Evolutionary conservation across 2,797 vertebrate genomes (phyloP).

Genomic region (Hoplostethus atlanticus): DNA sequence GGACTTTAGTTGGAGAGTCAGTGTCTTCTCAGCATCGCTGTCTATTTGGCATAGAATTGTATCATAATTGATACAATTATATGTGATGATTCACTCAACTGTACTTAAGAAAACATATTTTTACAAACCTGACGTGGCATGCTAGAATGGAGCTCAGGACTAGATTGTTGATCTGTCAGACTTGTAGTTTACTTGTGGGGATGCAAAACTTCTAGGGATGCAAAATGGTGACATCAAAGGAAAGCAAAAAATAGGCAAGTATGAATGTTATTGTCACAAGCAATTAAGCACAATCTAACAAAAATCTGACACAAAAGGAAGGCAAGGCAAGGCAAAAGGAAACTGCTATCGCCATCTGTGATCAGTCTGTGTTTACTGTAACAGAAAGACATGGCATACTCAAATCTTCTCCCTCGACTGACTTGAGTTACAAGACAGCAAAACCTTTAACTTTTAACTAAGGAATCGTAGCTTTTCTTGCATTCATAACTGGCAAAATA

Average conservation of each 20-base stretch:
- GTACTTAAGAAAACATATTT: too few species aligned
- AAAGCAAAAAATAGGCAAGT: neutral
- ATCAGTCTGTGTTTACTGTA: conserved; percentile 46
- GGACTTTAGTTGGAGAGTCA: neutral
- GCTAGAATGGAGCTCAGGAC: too few species aligned
- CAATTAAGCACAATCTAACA: conserved; percentile 1
- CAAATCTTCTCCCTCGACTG: neutral
- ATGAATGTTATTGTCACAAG: conserved; percentile 3
- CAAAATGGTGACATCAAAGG: neutral
- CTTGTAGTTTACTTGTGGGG: too few species aligned
- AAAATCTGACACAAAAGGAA: conserved; percentile 14
- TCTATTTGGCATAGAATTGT: neutral
- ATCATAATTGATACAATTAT: too few species aligned
- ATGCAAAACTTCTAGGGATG: neutral
- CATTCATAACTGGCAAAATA: neutral
- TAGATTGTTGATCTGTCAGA: too few species aligned
- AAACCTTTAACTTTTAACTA: neutral
- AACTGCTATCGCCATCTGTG: conserved; percentile 21
- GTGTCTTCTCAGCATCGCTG: neutral
- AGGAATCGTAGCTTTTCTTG: neutral
- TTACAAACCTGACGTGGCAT: neutral
- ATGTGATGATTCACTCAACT: too few species aligned
- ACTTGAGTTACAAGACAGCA: neutral
- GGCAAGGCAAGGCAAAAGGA: conserved; percentile 18
- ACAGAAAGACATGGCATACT: neutral